phyloP scores from a whole-genome alignment of 2,888 invertebrate species.

The Epiblema foenella region DNA sequence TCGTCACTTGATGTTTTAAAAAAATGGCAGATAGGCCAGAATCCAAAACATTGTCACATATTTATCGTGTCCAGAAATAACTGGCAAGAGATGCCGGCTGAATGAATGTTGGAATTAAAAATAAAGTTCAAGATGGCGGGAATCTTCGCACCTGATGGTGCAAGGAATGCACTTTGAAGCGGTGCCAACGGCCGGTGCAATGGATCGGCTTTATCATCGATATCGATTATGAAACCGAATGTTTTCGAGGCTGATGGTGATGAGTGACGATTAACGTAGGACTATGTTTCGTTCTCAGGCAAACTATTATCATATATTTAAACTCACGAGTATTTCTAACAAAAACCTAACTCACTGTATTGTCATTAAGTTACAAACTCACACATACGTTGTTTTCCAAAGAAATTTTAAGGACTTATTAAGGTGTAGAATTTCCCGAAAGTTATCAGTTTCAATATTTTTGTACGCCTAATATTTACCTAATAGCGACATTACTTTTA shows the following conservation, averaged over 20 bases:
- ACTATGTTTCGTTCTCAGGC: not conserved
- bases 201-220: constrained; percentile 28
- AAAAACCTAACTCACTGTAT: too few relatives aligned
- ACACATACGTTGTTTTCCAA: not conserved
- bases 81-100: constrained; percentile 35
- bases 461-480: too few relatives aligned
- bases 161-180: constrained; percentile 45
- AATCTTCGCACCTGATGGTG: constrained; percentile 42
- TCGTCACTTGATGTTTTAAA: constrained; percentile 40
- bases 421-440: constrained; percentile 3
- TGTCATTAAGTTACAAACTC: not conserved
- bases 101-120: constrained; percentile 45
- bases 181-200: constrained; percentile 42
- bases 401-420: constrained; percentile 8
- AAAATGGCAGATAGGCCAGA: constrained; percentile 41
- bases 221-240: constrained; percentile 13
- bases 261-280: constrained; percentile 1
- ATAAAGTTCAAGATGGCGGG: constrained; percentile 43
- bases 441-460: not conserved
- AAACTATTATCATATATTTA: too few relatives aligned
- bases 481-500: too few relatives aligned
- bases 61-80: constrained; percentile 39
- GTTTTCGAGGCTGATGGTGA: not conserved
- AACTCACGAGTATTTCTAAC: too few relatives aligned
- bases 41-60: constrained; percentile 46